These are phyloP conservation scores for Chelonia mydas DNA, from an alignment of 2,797 vertebrate species.

Conservation along the genomic window DNA sequence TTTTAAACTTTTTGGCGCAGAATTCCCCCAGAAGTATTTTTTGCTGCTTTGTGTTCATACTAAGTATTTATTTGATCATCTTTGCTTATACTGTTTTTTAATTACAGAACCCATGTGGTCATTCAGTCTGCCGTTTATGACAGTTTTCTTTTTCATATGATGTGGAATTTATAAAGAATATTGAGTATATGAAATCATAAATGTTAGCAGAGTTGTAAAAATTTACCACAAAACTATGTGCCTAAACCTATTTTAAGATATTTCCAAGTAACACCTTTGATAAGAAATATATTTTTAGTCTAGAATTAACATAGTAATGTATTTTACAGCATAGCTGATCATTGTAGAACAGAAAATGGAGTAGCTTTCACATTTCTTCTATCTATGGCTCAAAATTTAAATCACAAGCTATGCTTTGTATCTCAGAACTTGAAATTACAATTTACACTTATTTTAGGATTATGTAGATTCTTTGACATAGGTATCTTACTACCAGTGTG, in stretches of 20 bases:
- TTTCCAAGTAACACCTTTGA: background rate
- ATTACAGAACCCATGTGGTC: background rate
- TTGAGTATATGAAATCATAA: background rate
- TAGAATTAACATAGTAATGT: conserved; percentile 15
- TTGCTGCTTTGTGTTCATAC: background rate
- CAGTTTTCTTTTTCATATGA: background rate
- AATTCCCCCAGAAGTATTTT: too few relatives aligned
- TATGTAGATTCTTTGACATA: too few relatives aligned
- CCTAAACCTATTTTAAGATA: background rate
- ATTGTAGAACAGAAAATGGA: background rate
- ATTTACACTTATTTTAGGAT: background rate
- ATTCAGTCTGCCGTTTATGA: background rate
- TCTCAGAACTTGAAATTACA: background rate
- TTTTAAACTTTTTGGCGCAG: too few relatives aligned
- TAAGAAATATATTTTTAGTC: background rate
- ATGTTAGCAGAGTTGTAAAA: background rate
- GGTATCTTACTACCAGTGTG: too few relatives aligned
- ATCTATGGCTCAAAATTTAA: background rate
- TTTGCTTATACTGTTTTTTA: background rate
- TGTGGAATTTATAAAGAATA: background rate
- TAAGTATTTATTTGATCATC: too few relatives aligned
- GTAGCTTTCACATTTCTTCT: background rate
- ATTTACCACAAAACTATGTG: background rate
- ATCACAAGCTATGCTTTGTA: conserved; percentile 7
- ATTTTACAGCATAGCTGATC: background rate